Evolutionary conservation across 2,888 invertebrate species (phyloP), one percentile per base, ranked within the genome.

Genomic region (Ichneumoninae sp.): DNA sequence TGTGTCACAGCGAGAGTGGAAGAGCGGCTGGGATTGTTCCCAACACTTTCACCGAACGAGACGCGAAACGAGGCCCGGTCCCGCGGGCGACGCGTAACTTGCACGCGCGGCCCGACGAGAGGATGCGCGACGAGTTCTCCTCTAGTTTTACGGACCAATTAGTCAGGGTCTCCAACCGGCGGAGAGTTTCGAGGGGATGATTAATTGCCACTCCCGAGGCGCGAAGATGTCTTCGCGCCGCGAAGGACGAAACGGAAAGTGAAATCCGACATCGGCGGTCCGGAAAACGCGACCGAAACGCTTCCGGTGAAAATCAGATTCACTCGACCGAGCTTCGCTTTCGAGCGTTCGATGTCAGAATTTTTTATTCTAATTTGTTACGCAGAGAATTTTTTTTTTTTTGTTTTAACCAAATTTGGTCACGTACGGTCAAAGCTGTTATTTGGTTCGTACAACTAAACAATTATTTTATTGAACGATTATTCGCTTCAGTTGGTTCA

Each of bases 31-130:
- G 83, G 85, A 86, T 86, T 85, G 80, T 88, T 88, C 88, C 85
- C 89, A 87, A 88, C 88, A 88, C 89, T 90, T 90, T 90, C 90
- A 86, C 89, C 87, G 80, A 89, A 88, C 89, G 88, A 65, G 60
- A 89, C 83, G 84, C 83, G 74, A 69, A 82, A 80, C 83, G 85
- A 88, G 66, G 47, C 74, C 86, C 87, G 81, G 81, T 63, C 75
- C 16, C 80, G 68, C 57, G 26, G 52, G 52, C 52, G 40, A 63
- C 75, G 78, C 85, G 85, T 85, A 85, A 85, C 79, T 68, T 71
- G 36, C 60, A 36, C 71, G 36, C 47, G 50, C 68, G 5, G 22
- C 5, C 47, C 16, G 74, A 57, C 68, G 30, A 73, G 19, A 80
- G 26, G 66, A 66, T 36, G 75, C 75, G 52, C 79, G 74, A 69